Conservation (phyloP, 2,113 vertebrate genomes). For the Psittacula cyanocephala region DNA sequence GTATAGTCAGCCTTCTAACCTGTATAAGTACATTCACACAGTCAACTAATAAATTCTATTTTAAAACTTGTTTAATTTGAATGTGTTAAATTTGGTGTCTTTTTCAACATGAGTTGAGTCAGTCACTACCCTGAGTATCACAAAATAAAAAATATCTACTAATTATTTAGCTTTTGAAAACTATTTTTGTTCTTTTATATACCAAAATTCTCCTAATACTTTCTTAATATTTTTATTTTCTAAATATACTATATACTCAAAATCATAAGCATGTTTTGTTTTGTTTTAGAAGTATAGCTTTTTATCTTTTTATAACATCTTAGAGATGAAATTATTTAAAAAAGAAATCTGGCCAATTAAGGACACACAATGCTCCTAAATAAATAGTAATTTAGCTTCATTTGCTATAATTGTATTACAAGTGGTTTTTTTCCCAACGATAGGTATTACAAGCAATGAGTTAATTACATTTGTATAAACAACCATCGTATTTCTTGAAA, state of each 20-base stretch:
- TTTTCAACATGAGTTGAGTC: not conserved
- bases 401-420: conserved; percentile 17
- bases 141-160: not conserved
- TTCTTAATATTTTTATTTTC: not conserved
- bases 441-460: not conserved
- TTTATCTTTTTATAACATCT: not conserved
- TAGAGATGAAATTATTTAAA: not conserved
- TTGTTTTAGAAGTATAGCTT: not conserved
- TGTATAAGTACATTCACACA: not conserved
- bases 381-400: not conserved
- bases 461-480: conserved; percentile 22
- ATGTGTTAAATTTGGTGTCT: not conserved
- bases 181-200: not conserved
- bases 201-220: not conserved
- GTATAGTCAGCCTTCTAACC: not conserved
- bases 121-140: not conserved
- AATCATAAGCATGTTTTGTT: not conserved
- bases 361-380: not conserved
- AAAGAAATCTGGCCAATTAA: not conserved
- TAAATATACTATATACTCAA: not conserved
- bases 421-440: not conserved
- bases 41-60: not conserved
- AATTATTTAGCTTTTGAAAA: not conserved
- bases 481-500: not conserved
- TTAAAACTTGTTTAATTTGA: not conserved